Conservation (phyloP, 23 tunicate species). For the Halocynthia aurantium region DNA sequence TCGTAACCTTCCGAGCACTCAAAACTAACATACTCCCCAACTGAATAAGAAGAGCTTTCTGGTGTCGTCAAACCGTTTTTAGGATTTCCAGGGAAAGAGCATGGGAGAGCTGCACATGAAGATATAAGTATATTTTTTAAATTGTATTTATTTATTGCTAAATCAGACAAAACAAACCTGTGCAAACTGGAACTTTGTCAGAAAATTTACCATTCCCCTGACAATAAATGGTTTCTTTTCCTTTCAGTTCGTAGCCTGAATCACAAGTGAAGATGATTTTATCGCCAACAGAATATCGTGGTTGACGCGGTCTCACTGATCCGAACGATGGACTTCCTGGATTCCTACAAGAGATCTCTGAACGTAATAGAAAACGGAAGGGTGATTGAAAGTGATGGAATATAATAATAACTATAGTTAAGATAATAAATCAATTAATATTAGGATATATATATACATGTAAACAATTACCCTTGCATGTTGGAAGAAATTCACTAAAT, state of each 20-base stretch:
- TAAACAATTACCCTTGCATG: constrained; percentile 23
- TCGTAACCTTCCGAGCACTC: constrained; percentile 5
- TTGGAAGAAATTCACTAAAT: constrained; percentile 21
- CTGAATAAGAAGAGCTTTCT: background rate
- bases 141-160: background rate
- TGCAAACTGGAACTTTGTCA: constrained; percentile 7
- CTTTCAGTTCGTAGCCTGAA: constrained; percentile 1
- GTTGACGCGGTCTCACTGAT: constrained; percentile 5
- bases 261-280: constrained; percentile 14
- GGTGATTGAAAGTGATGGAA: background rate
- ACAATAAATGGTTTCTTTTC: constrained; percentile 3
- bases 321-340: constrained; percentile 23
- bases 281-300: constrained; percentile 30
- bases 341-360: constrained; percentile 9
- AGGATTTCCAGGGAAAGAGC: constrained; percentile 15
- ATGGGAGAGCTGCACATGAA: constrained; percentile 11
- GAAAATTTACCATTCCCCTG: constrained; percentile 19
- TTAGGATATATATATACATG: background rate
- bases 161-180: constrained; percentile 1
- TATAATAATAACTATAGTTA: background rate
- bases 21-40: constrained; percentile 7
- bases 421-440: too few species aligned
- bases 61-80: constrained; percentile 16
- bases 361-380: background rate
- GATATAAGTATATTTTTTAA: background rate